Evolutionary conservation across 2,888 invertebrate species (phyloP).

Genomic region (Galerucella calmariensis): DNA sequence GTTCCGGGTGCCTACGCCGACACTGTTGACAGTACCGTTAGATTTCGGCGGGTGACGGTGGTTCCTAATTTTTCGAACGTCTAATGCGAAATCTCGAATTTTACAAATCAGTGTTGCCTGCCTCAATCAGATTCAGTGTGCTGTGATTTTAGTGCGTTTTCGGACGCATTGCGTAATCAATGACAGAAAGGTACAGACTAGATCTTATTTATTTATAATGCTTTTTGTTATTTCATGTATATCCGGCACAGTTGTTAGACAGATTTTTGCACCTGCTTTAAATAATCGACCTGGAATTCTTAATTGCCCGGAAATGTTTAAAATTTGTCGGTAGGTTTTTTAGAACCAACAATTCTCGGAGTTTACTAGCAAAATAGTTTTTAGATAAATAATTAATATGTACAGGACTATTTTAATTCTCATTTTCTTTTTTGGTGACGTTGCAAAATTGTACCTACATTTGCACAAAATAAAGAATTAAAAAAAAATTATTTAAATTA

Average conservation of each 20-base stretch:
- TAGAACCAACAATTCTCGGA: background rate
- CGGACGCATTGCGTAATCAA: slow-evolving; percentile 57
- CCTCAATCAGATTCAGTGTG: slow-evolving; percentile 31
- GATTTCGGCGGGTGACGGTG: slow-evolving; percentile 28
- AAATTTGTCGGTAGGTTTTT: background rate
- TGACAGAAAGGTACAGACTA: slow-evolving; percentile 55
- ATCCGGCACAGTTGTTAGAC: background rate
- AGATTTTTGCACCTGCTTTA: background rate
- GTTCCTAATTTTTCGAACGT: slow-evolving; percentile 31
- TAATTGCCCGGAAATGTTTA: background rate
- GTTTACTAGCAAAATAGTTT: too few species aligned
- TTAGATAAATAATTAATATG: too few species aligned
- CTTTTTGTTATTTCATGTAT: slow-evolving; percentile 1
- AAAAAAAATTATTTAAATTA: too few species aligned
- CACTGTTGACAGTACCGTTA: slow-evolving; percentile 35
- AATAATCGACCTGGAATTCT: background rate
- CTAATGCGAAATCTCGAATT: slow-evolving; percentile 29
- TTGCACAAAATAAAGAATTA: too few species aligned
- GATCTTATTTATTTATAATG: slow-evolving; percentile 26
- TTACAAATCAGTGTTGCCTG: slow-evolving; percentile 30
- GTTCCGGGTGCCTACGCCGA: slow-evolving; percentile 33
- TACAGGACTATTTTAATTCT: too few species aligned
- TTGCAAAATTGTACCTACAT: too few species aligned
- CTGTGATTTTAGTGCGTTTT: slow-evolving; percentile 47
- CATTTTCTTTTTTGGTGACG: too few species aligned